A percentile compares a stretch with the other conserved stretches of the same genome.
phyloP scores from a whole-genome alignment of 1,140 invertebrate species.

The Protaetia brevitarsis region DNA sequence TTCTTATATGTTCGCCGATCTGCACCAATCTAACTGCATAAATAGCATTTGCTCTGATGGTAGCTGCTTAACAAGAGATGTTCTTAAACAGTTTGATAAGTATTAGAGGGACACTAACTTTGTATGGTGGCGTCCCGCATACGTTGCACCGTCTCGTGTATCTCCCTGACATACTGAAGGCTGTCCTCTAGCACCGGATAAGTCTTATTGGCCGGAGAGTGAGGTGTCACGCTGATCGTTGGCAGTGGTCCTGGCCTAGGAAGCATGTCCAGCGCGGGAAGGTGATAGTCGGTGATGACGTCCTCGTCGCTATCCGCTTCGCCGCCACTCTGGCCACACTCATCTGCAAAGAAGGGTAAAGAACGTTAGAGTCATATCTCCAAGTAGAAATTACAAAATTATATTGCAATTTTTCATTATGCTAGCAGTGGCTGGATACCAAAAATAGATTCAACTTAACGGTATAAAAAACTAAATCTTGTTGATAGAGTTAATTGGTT shows the following conservation, averaged over 20 bases:
- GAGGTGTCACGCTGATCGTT: conserved; percentile 81
- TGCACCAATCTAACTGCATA: too few relatives aligned
- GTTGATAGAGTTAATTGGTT: too few relatives aligned
- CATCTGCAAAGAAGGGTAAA: conserved; percentile 52
- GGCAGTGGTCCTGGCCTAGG: conserved; percentile 55
- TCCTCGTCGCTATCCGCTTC: conserved; percentile 64
- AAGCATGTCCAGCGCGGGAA: conserved; percentile 43
- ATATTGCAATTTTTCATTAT: too few relatives aligned
- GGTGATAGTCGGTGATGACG: conserved; percentile 63
- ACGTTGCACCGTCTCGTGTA: conserved; percentile 71
- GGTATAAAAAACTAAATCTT: too few relatives aligned
- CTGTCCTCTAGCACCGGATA: conserved; percentile 72
- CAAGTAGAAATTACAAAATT: too few relatives aligned
- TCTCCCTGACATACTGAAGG: conserved; percentile 69
- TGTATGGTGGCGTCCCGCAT: conserved; percentile 64
- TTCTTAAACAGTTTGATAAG: too few relatives aligned
- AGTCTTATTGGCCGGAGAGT: conserved; percentile 67
- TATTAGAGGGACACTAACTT: conserved; percentile 35
- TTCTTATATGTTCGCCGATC: too few relatives aligned
- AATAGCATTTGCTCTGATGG: too few relatives aligned
- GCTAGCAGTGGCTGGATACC: too few relatives aligned
- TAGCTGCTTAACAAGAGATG: too few relatives aligned
- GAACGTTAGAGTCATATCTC: too few relatives aligned
- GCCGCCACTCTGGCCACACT: conserved; percentile 59
- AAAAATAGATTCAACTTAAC: too few relatives aligned